phyloP scores from a whole-genome alignment of 2,797 vertebrate species.

The Nothura maculosa region DNA sequence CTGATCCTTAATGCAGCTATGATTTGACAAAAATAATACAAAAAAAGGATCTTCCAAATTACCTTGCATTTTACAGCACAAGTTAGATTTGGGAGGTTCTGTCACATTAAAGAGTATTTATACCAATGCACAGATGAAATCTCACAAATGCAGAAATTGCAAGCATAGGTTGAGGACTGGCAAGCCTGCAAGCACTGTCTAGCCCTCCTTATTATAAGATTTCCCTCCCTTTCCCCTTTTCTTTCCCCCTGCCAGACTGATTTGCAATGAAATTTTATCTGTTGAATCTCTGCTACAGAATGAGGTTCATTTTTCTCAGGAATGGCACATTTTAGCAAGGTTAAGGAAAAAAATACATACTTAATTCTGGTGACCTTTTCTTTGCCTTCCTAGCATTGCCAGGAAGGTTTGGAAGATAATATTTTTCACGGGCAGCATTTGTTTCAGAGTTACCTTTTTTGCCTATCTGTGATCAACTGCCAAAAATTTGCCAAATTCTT shows the following conservation, averaged over 20 bases:
- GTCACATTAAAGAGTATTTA: neutral
- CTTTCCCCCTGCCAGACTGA: neutral
- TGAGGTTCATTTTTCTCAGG: neutral
- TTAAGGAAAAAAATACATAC: neutral
- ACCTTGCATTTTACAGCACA: neutral
- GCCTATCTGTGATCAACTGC: neutral
- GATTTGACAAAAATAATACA: neutral
- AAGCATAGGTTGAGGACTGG: neutral
- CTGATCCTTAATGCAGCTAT: neutral
- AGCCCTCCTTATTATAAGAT: neutral
- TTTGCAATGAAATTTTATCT: neutral
- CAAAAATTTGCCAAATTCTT: neutral
- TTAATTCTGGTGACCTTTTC: neutral
- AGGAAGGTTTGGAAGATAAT: neutral
- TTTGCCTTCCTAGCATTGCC: neutral
- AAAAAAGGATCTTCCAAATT: neutral
- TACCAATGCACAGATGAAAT: neutral
- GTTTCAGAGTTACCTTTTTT: neutral
- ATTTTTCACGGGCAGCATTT: neutral
- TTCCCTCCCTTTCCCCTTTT: fast-evolving
- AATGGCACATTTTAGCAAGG: neutral
- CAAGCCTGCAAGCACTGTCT: neutral
- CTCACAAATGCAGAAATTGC: too few species aligned
- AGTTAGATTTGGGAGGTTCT: neutral
- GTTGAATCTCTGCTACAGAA: neutral